Base-by-base conservation (phyloP, 2,797 vertebrate species). In the Myoxocephalus aenaeus region DNA sequence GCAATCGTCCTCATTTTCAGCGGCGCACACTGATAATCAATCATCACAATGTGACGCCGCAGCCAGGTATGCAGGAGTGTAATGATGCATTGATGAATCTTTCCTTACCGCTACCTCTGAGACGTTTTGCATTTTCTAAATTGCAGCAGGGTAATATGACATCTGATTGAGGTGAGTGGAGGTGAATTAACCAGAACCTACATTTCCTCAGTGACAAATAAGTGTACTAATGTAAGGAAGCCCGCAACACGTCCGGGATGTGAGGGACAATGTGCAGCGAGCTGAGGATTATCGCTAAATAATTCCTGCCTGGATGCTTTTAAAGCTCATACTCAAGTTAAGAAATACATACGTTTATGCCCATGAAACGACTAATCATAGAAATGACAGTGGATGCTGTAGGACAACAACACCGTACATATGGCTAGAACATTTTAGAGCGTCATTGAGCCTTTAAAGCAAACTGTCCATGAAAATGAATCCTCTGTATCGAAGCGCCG, bases 71-170 rank as follows among this genome's bases (percentile, higher is more conserved):
- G 48, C 53, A 15, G 69, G 40, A 34, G 25, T 50, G 70, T 48
- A 56, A 84, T 75, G 79, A 77, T 48, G 74, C 48, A 67, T 54
- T 81, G 76, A 81, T 76, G 84, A 70, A 69, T 73, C 81, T 67
- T 65, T 22, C 34, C 1, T 62, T 12, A 53, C 46, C 1, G 25
- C 38, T 34, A 59, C 48, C 46, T 48, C 0, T 25, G 46, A 59
- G n/a, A 85, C 10, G 1, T 17, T 57, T 68, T 58, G 50, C 62
- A 12, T 82, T 73, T 4, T 67, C 1, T 7, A 58, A 79, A 70
- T 10, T 34, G 64, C 83, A 57, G 42, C 17, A 2, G 25, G 34
- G 25, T 51, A 32, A 79, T 81, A 70, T 70, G 51, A 77, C 54
- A 54, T 46, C 32, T 1, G 34, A 63, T 73, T 71, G 51, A 11